Evolutionary conservation across 2,888 invertebrate genomes (phyloP).

Genomic region (Altica lythri): DNA sequence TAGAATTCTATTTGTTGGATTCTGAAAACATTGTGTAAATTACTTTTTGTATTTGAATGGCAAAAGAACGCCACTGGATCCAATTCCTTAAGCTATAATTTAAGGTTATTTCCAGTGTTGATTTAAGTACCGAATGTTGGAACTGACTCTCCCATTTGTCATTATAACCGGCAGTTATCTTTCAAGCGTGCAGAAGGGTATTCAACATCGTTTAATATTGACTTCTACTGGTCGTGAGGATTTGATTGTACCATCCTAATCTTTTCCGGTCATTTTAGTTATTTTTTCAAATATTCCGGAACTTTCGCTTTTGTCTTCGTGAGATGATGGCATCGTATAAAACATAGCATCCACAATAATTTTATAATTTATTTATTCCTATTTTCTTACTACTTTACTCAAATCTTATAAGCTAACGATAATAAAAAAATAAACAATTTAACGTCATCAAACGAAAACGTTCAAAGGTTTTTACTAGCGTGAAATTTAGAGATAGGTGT

Average conservation of each 20-base stretch:
- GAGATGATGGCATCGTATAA: background rate
- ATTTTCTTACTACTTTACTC: too few species aligned
- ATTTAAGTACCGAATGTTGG: background rate
- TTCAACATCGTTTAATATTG: constrained; percentile 1
- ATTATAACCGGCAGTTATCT: constrained; percentile 8
- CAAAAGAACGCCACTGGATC: too few species aligned
- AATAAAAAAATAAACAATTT: too few species aligned
- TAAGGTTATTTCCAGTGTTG: background rate
- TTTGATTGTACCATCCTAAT: constrained; percentile 7
- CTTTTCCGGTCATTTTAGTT: constrained; percentile 7
- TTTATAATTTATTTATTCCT: too few species aligned
- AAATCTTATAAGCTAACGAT: too few species aligned
- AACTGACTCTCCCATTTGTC: background rate
- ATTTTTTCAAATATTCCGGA: constrained; percentile 1
- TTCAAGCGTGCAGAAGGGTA: constrained; percentile 1
- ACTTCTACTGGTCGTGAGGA: background rate
- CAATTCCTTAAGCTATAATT: background rate
- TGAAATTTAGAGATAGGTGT: too few species aligned
- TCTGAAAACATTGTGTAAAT: too few species aligned
- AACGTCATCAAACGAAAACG: too few species aligned
- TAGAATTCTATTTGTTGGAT: too few species aligned
- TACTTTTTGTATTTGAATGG: too few species aligned
- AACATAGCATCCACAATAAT: background rate
- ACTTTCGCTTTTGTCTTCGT: constrained; percentile 15
- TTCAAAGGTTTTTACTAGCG: too few species aligned